phyloP scores from a whole-genome alignment of 2,113 vertebrate species.

The Spizaetus ornatus region DNA sequence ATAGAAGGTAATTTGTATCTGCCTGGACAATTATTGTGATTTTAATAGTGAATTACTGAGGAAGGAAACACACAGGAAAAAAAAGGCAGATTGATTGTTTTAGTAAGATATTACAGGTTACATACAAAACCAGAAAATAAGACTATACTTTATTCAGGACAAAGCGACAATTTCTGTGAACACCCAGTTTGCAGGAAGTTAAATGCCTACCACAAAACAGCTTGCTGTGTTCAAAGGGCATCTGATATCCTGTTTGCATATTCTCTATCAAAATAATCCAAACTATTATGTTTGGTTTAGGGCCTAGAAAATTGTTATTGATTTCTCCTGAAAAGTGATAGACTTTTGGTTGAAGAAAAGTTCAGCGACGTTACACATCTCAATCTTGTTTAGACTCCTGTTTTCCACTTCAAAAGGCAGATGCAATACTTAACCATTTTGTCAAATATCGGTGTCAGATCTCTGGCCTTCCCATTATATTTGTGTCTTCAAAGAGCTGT shows the following conservation, averaged over 20 bases:
- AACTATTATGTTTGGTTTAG: neutral
- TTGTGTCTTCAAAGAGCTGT: neutral
- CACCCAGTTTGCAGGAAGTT: neutral
- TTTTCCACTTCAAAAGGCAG: neutral
- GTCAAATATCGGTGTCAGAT: neutral
- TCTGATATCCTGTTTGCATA: neutral
- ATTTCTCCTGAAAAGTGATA: neutral
- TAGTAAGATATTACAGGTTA: neutral
- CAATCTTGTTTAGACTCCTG: neutral
- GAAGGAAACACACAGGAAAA: neutral
- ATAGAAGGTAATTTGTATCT: neutral
- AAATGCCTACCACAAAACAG: neutral
- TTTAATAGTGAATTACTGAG: neutral
- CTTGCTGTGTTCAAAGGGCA: conserved; percentile 2
- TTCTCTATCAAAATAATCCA: neutral
- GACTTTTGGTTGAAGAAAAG: neutral
- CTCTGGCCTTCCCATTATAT: neutral
- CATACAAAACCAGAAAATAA: neutral
- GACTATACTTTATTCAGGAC: neutral
- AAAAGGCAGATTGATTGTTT: neutral
- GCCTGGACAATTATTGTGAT: neutral
- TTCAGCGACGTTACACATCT: neutral
- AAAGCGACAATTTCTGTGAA: neutral
- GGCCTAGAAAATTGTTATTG: neutral
- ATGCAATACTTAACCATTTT: neutral